phyloP scores from a whole-genome alignment of 2,888 invertebrate genomes.

The Drosophila fulvimacula region DNA sequence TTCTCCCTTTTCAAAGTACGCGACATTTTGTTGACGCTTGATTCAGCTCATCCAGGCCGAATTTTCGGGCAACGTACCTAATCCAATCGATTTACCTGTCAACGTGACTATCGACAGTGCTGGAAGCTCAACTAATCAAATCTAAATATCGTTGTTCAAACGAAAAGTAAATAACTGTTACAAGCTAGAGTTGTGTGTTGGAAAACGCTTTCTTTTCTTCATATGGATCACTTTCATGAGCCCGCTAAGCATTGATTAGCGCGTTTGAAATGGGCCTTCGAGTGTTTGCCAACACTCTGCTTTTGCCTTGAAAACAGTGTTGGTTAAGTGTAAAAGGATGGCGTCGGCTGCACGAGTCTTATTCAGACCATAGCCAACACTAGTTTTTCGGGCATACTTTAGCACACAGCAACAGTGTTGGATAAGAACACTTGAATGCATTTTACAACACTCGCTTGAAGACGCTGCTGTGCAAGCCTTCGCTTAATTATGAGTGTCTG shows the following conservation, averaged over 20 bases:
- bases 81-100: background rate
- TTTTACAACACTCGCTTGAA: conserved; percentile 6
- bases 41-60: too few relatives aligned
- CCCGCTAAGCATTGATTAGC: too few relatives aligned
- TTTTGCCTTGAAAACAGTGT: background rate
- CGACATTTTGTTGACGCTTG: background rate
- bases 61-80: background rate
- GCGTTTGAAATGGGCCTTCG: too few relatives aligned
- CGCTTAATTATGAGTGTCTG: conserved; percentile 9
- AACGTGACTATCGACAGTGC: background rate
- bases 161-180: too few relatives aligned
- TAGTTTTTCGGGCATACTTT: background rate
- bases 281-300: too few relatives aligned
- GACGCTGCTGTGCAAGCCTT: background rate
- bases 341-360: background rate
- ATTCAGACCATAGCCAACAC: background rate
- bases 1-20: too few relatives aligned
- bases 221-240: too few relatives aligned
- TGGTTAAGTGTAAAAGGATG: background rate
- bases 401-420: background rate
- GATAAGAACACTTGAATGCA: background rate
- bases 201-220: too few relatives aligned
- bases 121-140: background rate
- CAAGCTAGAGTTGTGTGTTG: too few relatives aligned
- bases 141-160: too few relatives aligned